Conservation (phyloP, 2,113 vertebrate genomes). For the Geococcyx californianus region DNA sequence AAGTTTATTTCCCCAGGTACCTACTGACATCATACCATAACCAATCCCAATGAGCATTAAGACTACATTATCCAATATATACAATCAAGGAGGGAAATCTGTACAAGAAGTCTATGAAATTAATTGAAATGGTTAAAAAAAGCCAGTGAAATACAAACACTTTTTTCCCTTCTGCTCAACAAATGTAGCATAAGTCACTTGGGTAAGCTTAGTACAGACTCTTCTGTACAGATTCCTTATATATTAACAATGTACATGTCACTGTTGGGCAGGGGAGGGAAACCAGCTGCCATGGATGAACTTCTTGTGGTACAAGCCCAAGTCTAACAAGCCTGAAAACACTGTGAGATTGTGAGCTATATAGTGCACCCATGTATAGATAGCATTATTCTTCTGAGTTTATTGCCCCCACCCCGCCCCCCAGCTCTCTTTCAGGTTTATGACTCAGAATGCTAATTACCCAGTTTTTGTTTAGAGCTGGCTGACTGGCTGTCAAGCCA, state of each 20-base stretch:
- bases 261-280: neutral
- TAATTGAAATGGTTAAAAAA: neutral
- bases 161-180: neutral
- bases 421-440: conserved; percentile 8
- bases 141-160: neutral
- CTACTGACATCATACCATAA: neutral
- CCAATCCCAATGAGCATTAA: neutral
- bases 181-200: neutral
- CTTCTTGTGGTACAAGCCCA: neutral
- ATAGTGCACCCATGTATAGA: conserved; percentile 13
- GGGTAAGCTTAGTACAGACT: neutral
- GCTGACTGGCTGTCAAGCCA: conserved; percentile 45
- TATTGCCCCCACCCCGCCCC: neutral
- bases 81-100: neutral
- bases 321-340: neutral
- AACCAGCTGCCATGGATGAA: neutral
- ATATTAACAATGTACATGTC: neutral
- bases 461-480: conserved; percentile 21
- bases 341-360: neutral
- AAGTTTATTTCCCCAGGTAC: neutral
- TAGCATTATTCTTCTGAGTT: neutral
- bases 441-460: conserved; percentile 58
- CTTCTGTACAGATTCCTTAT: neutral
- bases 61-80: neutral
- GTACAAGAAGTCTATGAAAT: neutral